phyloP scores from a whole-genome alignment of 2,797 vertebrate species.

The Sciurus vulgaris region DNA sequence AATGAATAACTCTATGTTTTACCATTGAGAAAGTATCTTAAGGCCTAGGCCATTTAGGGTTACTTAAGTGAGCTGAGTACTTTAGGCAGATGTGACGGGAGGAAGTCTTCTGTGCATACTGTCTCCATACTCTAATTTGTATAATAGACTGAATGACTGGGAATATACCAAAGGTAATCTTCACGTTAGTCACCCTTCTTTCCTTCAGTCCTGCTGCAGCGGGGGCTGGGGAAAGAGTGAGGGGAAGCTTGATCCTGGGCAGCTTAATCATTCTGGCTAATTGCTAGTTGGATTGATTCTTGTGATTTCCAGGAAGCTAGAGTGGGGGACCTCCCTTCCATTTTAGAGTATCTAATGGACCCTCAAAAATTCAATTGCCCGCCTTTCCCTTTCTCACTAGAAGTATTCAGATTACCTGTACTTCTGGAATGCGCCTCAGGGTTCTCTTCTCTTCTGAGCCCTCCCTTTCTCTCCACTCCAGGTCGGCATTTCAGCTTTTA shows the following conservation, averaged over 20 bases:
- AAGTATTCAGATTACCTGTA: neutral
- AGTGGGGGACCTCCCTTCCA: neutral
- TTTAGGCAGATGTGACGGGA: neutral
- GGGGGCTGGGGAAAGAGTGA: neutral
- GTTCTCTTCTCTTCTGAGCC: neutral
- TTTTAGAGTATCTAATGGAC: neutral
- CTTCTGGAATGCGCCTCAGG: neutral
- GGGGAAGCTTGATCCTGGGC: constrained; percentile 7
- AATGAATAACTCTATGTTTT: neutral
- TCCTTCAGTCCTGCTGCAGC: neutral
- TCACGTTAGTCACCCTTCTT: neutral
- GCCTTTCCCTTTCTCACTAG: constrained; percentile 21
- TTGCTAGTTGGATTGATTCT: constrained; percentile 41
- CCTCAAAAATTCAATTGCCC: constrained; percentile 18
- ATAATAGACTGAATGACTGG: neutral
- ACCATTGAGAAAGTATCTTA: constrained; percentile 19
- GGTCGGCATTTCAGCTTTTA: neutral
- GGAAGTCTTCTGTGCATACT: neutral
- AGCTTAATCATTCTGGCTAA: neutral
- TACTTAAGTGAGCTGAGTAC: neutral
- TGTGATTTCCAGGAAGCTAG: neutral
- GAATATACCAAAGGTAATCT: neutral
- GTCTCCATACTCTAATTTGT: neutral
- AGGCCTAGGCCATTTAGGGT: neutral
- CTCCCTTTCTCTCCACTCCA: neutral